A percentile compares a stretch with the other conserved stretches of the same genome.
phyloP scores from a whole-genome alignment of 2,113 vertebrate species.

The Oncorhynchus nerka region DNA sequence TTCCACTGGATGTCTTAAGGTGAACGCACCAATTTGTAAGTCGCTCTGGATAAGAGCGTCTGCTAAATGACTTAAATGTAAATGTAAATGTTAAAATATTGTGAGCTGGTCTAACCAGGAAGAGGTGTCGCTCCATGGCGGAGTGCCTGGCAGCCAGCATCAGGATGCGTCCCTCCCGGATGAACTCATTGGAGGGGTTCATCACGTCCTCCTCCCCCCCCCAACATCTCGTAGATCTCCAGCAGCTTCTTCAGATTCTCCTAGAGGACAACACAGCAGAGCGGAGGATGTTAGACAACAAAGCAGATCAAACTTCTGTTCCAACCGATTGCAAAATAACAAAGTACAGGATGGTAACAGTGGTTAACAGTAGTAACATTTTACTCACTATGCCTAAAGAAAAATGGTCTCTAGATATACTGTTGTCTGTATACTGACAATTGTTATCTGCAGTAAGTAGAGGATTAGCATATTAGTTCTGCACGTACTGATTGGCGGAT shows the following conservation, averaged over 20 bases:
- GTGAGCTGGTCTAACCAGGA: slow-evolving; percentile 72
- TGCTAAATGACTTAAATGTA: too few species aligned
- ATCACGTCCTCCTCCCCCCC: slow-evolving; percentile 92
- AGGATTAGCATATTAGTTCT: not conserved
- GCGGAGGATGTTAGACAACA: not conserved
- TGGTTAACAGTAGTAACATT: too few species aligned
- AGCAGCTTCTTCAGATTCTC: slow-evolving; percentile 88
- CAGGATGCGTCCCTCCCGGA: slow-evolving; percentile 90
- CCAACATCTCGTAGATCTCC: slow-evolving; percentile 92
- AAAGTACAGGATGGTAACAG: not conserved
- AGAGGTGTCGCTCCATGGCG: slow-evolving; percentile 88
- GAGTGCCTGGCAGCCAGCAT: slow-evolving; percentile 92
- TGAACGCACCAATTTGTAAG: too few species aligned
- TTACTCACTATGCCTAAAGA: not conserved
- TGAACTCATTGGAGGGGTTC: slow-evolving; percentile 89
- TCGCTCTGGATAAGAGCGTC: too few species aligned
- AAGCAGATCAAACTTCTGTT: not conserved
- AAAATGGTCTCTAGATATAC: not conserved
- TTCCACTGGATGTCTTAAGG: too few species aligned
- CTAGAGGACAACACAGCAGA: slow-evolving; percentile 53
- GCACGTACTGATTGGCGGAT: slow-evolving; percentile 87
- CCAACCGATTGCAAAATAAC: not conserved
- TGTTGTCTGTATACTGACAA: not conserved
- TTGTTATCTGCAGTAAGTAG: not conserved
- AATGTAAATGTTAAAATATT: too few species aligned